phyloP scores from a whole-genome alignment of 2,113 vertebrate genomes.

The Nothoprocta perdicaria region DNA sequence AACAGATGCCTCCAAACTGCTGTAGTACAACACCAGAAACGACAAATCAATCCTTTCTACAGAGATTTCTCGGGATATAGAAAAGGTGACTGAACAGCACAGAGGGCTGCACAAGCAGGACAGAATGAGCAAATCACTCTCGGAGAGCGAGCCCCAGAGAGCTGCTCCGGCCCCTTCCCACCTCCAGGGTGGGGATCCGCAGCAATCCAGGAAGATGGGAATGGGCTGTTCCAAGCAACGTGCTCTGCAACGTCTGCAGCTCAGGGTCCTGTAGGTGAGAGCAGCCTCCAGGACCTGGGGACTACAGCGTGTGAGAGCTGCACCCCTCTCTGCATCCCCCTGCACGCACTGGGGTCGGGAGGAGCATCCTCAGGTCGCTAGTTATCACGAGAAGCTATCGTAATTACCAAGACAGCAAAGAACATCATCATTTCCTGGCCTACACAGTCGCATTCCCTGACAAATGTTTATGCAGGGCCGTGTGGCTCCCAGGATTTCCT shows the following conservation, averaged over 20 bases:
- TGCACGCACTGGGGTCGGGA: rapidly evolving
- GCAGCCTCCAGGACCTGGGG: no score
- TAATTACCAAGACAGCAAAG: neutral
- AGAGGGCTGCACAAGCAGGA: neutral
- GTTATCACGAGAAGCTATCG: neutral
- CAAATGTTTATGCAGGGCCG: neutral
- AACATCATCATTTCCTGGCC: neutral
- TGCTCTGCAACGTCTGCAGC: neutral
- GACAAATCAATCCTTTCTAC: constrained; percentile 14
- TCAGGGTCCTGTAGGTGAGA: no score
- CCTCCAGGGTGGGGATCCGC: neutral
- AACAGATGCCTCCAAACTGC: constrained; percentile 22
- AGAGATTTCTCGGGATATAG: neutral
- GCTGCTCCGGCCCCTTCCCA: neutral
- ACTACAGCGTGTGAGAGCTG: no score
- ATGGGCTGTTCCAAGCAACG: neutral
- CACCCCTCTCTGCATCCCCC: neutral
- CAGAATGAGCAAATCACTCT: neutral
- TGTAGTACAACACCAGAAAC: neutral
- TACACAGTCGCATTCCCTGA: neutral
- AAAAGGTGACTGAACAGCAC: constrained; percentile 4
- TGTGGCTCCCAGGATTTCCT: neutral
- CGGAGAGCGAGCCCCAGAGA: neutral
- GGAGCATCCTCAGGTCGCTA: neutral
- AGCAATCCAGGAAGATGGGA: neutral